phyloP scores from a whole-genome alignment of 2,113 vertebrate genomes.

The Ursus arctos region DNA sequence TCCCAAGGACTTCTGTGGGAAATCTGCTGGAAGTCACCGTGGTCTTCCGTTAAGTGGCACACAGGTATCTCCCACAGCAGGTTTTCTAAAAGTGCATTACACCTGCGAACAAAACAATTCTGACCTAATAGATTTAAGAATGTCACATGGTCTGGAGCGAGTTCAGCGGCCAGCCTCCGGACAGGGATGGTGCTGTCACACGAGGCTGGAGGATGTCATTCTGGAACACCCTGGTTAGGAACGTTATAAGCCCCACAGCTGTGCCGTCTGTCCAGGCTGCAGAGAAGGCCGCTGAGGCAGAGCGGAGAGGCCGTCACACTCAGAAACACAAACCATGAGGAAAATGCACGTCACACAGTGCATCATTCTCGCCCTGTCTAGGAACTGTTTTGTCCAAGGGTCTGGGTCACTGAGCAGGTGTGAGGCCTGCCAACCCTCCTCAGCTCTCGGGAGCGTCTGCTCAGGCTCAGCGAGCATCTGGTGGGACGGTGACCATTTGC shows the following conservation, averaged over 20 bases:
- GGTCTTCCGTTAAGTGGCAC: fast-evolving
- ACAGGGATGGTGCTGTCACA: not conserved
- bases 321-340: not conserved
- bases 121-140: not conserved
- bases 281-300: not conserved
- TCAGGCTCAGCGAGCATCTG: fast-evolving
- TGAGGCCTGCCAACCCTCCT: fast-evolving
- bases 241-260: fast-evolving
- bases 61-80: fast-evolving
- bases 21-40: fast-evolving
- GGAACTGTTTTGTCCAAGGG: not conserved
- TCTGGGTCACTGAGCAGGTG: no score
- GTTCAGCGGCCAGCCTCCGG: fast-evolving
- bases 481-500: fast-evolving
- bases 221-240: no score
- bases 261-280: fast-evolving
- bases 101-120: not conserved
- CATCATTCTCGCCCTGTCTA: fast-evolving
- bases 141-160: fast-evolving
- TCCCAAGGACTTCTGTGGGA: fast-evolving
- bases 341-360: fast-evolving
- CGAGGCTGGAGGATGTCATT: no score
- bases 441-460: fast-evolving
- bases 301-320: fast-evolving
- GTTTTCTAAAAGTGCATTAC: not conserved